Evolutionary conservation across 2,113 vertebrate species (phyloP).

Genomic region (Oxyura jamaicensis): DNA sequence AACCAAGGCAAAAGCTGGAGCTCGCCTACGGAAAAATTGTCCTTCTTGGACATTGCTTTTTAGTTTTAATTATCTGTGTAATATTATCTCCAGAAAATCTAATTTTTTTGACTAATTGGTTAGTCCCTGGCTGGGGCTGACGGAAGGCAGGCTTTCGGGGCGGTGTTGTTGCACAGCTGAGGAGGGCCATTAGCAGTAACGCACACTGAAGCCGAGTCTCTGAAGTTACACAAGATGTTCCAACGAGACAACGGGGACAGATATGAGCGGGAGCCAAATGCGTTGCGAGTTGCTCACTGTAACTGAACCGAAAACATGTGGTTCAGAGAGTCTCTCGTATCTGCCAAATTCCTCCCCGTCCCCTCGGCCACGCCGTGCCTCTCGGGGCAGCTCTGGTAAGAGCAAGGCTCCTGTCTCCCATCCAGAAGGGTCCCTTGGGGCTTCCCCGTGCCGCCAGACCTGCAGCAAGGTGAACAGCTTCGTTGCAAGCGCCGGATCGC

Average conservation of each 20-base stretch:
- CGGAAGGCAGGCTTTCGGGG: neutral
- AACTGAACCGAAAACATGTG: neutral
- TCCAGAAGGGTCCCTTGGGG: neutral
- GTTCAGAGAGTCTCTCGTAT: neutral
- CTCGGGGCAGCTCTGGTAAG: neutral
- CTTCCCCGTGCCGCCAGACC: neutral
- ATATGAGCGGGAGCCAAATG: neutral
- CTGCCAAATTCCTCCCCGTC: neutral
- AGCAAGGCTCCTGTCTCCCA: neutral
- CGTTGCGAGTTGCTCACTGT: constrained; percentile 2
- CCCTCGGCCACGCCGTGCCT: rapidly evolving
- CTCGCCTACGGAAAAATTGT: neutral
- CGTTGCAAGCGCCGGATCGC: neutral
- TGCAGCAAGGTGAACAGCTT: neutral
- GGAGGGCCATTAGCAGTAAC: constrained; percentile 52
- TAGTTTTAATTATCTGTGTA: constrained; percentile 4
- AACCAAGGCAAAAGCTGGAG: neutral
- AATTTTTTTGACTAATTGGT: constrained; percentile 31
- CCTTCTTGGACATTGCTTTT: neutral
- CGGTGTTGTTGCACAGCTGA: constrained; percentile 45
- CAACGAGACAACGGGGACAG: constrained; percentile 52
- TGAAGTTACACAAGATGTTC: constrained; percentile 46
- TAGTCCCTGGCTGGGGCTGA: constrained; percentile 15
- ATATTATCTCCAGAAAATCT: constrained; percentile 6
- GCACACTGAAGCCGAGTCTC: constrained; percentile 32